Base-by-base conservation (phyloP, 2,888 invertebrate genomes). In the Drosophila limbata region DNA sequence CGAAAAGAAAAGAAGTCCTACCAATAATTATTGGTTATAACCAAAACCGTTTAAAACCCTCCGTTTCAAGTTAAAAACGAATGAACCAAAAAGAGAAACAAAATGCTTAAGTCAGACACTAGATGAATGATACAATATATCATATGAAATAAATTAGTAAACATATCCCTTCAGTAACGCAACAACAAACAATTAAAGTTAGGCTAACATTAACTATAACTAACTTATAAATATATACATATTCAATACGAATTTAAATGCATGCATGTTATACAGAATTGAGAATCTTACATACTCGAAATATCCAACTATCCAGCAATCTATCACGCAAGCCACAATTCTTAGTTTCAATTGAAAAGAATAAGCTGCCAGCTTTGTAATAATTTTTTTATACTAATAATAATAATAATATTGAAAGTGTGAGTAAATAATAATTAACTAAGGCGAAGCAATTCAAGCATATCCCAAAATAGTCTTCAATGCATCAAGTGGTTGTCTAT, bases 21-120 rank as follows among this genome's bases (percentile, higher is more conserved):
- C 71, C 84, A 84, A 78, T 76, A 70, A 76, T 69, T 33, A 56
- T 62, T 62, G 61, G 61, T 62, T 62, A 39, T 10, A 33, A 64
- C 59, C 48, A 64, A 57, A 44, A 73, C 81, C 78, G 60, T 80
- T 85, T 85, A 64, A 88, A 88, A 88, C 85, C 85, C 85, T 85
- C 85, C 85, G 85, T 85, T 85, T 88, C 88, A 88, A 78, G 89
- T 89, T 88, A 62, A 83, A 85, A 88, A 85, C 85, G 48, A 89
- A 78, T 88, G 89, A 89, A 89, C 85, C 89, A 89, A 85, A 89
- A 82, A 56, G 52, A 59, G 37, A 75, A 70, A 57, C 67, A 56
- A 52, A 71, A 35, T 50, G 64, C 70, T 63, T 75, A 79, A 33
- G 63, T 53, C 50, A 47, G 25, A 39, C 45, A 15, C 57, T 61